Percentiles rank a stretch among this genome's conserved stretches.
These are phyloP conservation scores for Archaeoteleia sp. DNA, from an alignment of 2,888 invertebrate species.

Conservation along the genomic window DNA sequence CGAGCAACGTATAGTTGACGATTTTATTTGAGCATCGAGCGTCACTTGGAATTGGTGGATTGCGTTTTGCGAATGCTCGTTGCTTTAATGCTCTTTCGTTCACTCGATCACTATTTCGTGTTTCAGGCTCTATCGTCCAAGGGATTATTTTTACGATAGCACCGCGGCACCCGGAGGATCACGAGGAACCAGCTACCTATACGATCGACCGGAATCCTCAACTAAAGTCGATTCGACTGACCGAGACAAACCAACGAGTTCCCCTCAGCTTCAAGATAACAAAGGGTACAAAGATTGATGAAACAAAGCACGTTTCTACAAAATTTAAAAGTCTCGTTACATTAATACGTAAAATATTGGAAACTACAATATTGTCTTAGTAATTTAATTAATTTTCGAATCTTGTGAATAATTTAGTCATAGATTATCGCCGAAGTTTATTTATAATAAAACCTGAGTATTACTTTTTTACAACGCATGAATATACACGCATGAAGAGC, in stretches of 20 bases:
- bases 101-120: constrained; percentile 25
- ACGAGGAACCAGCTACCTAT: constrained; percentile 65
- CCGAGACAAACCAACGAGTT: constrained; percentile 66
- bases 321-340: constrained; percentile 18
- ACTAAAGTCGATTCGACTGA: constrained; percentile 64
- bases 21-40: constrained; percentile 8
- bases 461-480: too few species aligned
- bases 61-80: background rate
- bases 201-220: constrained; percentile 67
- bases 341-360: constrained; percentile 16
- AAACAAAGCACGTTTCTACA: constrained; percentile 20
- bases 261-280: constrained; percentile 66
- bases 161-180: constrained; percentile 66
- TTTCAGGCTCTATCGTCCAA: constrained; percentile 66
- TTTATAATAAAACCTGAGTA: too few species aligned
- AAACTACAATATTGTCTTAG: too few species aligned
- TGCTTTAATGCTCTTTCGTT: background rate
- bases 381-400: too few species aligned
- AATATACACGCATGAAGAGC: too few species aligned
- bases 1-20: background rate
- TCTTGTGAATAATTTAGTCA: too few species aligned
- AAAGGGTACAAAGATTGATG: constrained; percentile 66
- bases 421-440: too few species aligned
- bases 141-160: constrained; percentile 70
- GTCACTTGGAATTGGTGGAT: constrained; percentile 1